Evolutionary conservation across 2,797 vertebrate species (phyloP), one percentile per base, ranked within the genome.

Genomic region (Pitangus sulphuratus): DNA sequence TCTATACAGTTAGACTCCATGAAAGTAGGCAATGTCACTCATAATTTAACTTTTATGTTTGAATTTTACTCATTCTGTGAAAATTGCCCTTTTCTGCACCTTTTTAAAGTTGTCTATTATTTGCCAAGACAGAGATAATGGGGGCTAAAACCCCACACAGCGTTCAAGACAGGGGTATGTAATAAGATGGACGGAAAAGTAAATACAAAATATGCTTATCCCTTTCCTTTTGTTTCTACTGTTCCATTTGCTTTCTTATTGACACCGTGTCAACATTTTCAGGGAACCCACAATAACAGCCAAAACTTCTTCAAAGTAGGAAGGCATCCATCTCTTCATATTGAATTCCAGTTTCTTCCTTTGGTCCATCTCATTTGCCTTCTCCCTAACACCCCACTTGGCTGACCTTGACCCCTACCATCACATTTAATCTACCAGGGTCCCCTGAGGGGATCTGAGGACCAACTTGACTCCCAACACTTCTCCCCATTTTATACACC

Each of bases 101-200:
- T 86, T 84, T 58, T 60, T 6, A 51, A 74, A 10, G 19, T 57
- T 18, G 37, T 61, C 33, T 71, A 4, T 69, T 42, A n/a, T 56
- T 71, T 53, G 16, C 4, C 57, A 82, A 65, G 12, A 44, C 1
- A 1, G 7, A 33, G 10, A 3, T 9, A 47, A 35, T 1, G 0
- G 9, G 8, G 4, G 3, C 3, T 24, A 31, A 75, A 82, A 72
- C 1, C 7, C 58, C 8, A 40, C 19, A 19, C 3, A 28, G 5
- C 9, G 15, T n/a, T 75, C 21, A 53, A 66, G 48, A 71, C 11
- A 4, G 31, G 1, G 2, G 0, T 11, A 40, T 6, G 3, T 8
- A 58, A 24, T 7, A 70, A 45, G 4, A 48, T 10, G 13, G 15
- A 28, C 16, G 50, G 15, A 39, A 80, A 74, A 51, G 8, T 6